Base-by-base conservation (phyloP, 1,140 invertebrate species). In the Aphaenogaster rudis region DNA sequence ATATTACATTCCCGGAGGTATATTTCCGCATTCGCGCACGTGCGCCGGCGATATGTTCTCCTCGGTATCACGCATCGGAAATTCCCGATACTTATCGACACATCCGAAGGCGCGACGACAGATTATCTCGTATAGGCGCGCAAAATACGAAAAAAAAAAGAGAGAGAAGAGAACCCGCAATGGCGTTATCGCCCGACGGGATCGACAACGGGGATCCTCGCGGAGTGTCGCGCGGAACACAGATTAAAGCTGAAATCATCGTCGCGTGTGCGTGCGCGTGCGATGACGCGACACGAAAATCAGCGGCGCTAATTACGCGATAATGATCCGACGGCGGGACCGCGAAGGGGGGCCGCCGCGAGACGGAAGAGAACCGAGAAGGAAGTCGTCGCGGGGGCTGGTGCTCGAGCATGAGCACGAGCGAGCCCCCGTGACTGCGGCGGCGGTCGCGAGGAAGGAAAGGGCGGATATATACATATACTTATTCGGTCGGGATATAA, bases 401-500 rank as follows among this genome's bases (percentile, higher is more conserved):
- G 28, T 54, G 15, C 50, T 59, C 36, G n/a, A 52, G 15, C 80
- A 48, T 39, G 69, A 84, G 57, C 80, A 74, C 28, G 69, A 91
- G 81, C 81, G 88, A 90, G 71, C 63, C 52, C 59, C 82, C 69
- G 66, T 86, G 87, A 86, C 82, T 81, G 42, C 61, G 87, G 77
- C 67, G 88, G 59, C 39, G 77, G 69, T 50, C 81, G 57, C 78
- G 77, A 80, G 86, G 66, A 88, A 89, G 92, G 89, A 92, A 92
- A 89, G 86, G 89, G 89, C 91, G 91, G 87, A 93, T 93, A 93
- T 91, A 93, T 86, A 48, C 78, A 80, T 69, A 87, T 74, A 71
- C 71, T 90, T 87, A 90, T 90, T 90, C 89, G 86, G 67, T 81
- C 87, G 80, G 48, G 88, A 93, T 94, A 94, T 91, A 84, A 92